Percentiles rank a stretch among this genome's conserved stretches.
Conservation (phyloP, 2,797 vertebrate species). For the Uromys caudimaculatus region DNA sequence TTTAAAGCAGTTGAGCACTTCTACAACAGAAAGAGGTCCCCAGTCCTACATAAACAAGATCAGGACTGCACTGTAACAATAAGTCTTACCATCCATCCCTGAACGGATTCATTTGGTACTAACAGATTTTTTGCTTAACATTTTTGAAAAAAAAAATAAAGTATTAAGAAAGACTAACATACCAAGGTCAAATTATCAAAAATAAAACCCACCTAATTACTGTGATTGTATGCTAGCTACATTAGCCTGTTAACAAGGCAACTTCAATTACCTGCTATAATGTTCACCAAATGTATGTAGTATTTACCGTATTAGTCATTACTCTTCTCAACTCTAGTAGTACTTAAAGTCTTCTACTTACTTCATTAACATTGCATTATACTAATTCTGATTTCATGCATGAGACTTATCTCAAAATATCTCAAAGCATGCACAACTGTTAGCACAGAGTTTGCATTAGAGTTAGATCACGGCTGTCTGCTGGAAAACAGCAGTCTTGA, state of each 20-base stretch:
- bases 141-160: neutral
- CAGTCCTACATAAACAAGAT: neutral
- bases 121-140: slow-evolving; percentile 35
- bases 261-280: neutral
- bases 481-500: neutral
- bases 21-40: neutral
- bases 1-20: slow-evolving; percentile 5
- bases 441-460: neutral
- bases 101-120: slow-evolving; percentile 16
- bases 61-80: neutral
- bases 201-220: neutral
- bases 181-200: neutral
- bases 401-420: neutral
- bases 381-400: slow-evolving; percentile 23
- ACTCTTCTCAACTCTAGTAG: neutral
- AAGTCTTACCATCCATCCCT: neutral
- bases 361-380: neutral
- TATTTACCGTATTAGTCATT: neutral
- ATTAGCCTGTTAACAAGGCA: neutral
- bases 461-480: neutral
- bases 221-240: neutral
- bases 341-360: slow-evolving; percentile 13
- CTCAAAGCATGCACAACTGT: neutral
- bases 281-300: neutral
- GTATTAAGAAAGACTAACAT: slow-evolving; percentile 29